Conservation (phyloP, 2,113 vertebrate genomes). For the Neomonachus schauinslandi region DNA sequence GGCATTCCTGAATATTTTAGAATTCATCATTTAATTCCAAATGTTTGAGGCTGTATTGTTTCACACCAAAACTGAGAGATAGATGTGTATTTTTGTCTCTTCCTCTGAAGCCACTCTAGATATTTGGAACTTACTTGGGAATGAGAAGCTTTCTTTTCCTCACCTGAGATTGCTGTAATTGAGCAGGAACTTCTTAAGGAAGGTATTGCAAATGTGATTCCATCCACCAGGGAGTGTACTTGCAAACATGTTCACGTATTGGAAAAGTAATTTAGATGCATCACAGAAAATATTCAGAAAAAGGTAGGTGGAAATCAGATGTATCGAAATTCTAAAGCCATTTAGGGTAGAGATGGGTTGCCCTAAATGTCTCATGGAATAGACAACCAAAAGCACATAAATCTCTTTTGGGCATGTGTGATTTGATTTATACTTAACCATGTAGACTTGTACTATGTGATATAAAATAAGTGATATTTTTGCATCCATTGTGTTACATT, state of each 20-base stretch:
- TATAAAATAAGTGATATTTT: constrained; percentile 11
- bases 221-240: neutral
- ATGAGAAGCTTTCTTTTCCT: neutral
- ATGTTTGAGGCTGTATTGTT: neutral
- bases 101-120: neutral
- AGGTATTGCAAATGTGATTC: neutral
- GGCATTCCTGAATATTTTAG: neutral
- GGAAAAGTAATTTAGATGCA: neutral
- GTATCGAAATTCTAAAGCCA: constrained; percentile 61
- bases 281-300: neutral
- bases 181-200: neutral
- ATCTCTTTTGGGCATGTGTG: neutral
- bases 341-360: neutral
- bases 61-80: neutral
- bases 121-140: neutral
- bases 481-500: neutral
- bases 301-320: neutral
- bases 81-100: neutral
- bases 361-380: constrained; percentile 35
- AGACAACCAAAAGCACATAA: constrained; percentile 32
- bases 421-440: constrained; percentile 56
- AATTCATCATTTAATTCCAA: neutral
- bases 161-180: neutral
- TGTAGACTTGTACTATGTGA: neutral
- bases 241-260: neutral